These are phyloP conservation scores for Drosophila anomelani DNA, from an alignment of 2,888 invertebrate species.

Conservation along the genomic window DNA sequence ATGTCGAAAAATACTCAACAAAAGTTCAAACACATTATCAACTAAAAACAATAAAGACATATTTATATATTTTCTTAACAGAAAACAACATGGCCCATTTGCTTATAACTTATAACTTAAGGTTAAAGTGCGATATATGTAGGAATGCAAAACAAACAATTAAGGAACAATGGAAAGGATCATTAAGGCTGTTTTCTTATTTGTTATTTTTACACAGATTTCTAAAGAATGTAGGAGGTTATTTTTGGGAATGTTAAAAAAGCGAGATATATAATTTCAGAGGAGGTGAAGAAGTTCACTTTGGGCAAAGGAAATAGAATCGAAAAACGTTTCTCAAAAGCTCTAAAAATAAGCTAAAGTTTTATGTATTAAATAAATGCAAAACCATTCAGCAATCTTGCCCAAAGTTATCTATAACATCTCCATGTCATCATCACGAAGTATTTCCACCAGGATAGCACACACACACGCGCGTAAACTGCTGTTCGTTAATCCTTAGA, in stretches of 20 bases:
- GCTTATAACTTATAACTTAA: slow-evolving; percentile 10
- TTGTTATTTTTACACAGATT: slow-evolving; percentile 25
- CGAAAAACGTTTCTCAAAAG: neutral
- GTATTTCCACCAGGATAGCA: slow-evolving; percentile 11
- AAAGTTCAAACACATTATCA: slow-evolving; percentile 13
- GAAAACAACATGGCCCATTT: slow-evolving; percentile 24
- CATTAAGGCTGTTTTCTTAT: slow-evolving; percentile 24
- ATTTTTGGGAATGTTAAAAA: neutral
- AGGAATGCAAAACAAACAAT: slow-evolving; percentile 5
- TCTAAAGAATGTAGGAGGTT: neutral
- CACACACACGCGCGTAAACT: neutral
- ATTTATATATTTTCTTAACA: slow-evolving; percentile 13
- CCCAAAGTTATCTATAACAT: slow-evolving; percentile 4
- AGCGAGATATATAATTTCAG: slow-evolving; percentile 4
- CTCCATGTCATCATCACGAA: neutral
- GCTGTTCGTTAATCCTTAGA: neutral
- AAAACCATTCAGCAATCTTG: slow-evolving; percentile 4
- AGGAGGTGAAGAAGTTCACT: neutral
- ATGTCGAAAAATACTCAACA: slow-evolving; percentile 36
- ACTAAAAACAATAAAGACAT: slow-evolving; percentile 38
- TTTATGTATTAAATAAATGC: neutral
- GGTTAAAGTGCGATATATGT: neutral
- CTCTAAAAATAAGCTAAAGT: neutral
- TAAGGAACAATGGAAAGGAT: slow-evolving; percentile 30
- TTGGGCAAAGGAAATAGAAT: neutral